These are phyloP conservation scores for Entomyzon cyanotis DNA, from an alignment of 2,113 vertebrate genomes.

Conservation along the genomic window DNA sequence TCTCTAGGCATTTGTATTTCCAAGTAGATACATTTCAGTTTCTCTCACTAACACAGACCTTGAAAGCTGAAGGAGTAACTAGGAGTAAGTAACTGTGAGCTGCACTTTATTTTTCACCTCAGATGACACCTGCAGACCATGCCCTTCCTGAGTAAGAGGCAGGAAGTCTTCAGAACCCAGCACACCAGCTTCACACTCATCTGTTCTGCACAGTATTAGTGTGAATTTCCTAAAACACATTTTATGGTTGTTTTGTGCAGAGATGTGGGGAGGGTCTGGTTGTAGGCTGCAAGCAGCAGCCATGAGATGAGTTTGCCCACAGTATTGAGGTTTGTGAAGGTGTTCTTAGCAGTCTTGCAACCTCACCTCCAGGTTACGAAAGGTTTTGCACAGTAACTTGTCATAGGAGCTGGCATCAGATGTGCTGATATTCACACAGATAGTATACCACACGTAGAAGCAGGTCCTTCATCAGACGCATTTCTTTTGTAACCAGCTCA, in stretches of 20 bases:
- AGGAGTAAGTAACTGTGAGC: background rate
- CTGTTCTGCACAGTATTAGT: background rate
- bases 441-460: background rate
- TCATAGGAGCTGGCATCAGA: background rate
- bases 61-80: background rate
- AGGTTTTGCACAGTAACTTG: background rate
- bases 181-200: background rate
- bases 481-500: constrained; percentile 6
- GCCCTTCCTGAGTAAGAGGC: constrained; percentile 49
- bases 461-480: background rate
- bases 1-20: background rate
- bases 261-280: background rate
- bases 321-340: background rate
- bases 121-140: constrained; percentile 41
- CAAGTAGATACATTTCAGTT: background rate
- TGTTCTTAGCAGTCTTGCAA: background rate
- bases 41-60: background rate
- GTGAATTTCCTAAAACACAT: background rate
- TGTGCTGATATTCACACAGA: constrained; percentile 32
- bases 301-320: background rate
- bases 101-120: constrained; percentile 19
- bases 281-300: background rate
- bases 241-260: background rate
- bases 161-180: constrained; percentile 35
- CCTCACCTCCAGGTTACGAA: background rate